These are phyloP conservation scores for Julus scanicus DNA, from an alignment of 2,888 invertebrate species.

Conservation along the genomic window DNA sequence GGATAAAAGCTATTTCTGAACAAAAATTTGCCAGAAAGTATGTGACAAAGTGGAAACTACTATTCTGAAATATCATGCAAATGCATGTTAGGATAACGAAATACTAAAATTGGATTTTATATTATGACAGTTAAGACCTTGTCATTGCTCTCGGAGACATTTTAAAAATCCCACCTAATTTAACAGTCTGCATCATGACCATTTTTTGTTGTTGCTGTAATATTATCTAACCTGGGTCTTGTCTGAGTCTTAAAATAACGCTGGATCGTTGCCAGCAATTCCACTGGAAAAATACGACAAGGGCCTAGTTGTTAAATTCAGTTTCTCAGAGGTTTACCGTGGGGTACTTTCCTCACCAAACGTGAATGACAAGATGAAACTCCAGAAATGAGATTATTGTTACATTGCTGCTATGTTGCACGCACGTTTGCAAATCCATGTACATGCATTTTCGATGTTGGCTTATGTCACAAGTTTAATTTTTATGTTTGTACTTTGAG, in stretches of 20 bases:
- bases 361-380: neutral
- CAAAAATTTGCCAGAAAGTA: no score
- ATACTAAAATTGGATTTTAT: no score
- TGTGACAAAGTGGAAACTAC: no score
- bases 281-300: neutral
- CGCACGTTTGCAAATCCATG: neutral
- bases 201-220: neutral
- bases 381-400: neutral
- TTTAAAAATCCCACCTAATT: neutral
- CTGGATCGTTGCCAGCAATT: neutral
- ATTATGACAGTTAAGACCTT: no score
- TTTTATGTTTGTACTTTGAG: neutral
- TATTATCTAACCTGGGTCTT: slow-evolving; percentile 7
- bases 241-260: neutral
- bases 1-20: no score
- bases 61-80: no score
- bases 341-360: neutral
- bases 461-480: neutral
- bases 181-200: neutral
- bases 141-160: neutral
- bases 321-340: neutral
- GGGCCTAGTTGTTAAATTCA: neutral
- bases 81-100: no score
- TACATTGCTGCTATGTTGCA: neutral
- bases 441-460: neutral